phyloP scores from a whole-genome alignment of 2,113 vertebrate species.

The Gobio gobio region DNA sequence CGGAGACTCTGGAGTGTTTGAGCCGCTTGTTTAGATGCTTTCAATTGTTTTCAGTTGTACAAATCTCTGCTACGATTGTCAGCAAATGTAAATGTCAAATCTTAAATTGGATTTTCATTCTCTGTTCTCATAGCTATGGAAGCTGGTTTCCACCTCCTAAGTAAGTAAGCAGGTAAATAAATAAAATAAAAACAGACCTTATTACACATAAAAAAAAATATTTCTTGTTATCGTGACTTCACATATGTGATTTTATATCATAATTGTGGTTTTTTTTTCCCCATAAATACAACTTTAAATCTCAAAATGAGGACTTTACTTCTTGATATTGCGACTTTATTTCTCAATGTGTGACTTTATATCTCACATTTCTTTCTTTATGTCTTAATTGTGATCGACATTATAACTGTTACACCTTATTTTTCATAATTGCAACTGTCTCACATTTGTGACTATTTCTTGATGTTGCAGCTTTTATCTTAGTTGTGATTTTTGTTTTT shows the following conservation, averaged over 20 bases:
- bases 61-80: background rate
- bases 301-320: background rate
- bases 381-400: too few relatives aligned
- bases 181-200: background rate
- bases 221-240: background rate
- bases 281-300: background rate
- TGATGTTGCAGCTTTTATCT: background rate
- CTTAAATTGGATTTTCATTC: background rate
- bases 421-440: background rate
- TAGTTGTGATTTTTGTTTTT: background rate
- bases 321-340: background rate
- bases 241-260: background rate
- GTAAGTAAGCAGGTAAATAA: background rate
- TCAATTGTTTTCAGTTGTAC: background rate
- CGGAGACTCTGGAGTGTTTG: background rate
- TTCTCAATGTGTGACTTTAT: background rate
- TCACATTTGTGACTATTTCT: background rate
- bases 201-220: background rate
- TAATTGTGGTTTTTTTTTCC: background rate
- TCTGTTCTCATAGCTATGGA: background rate
- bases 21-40: background rate
- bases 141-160: background rate
- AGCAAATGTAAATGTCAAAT: slow-evolving; percentile 12
- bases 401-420: background rate
- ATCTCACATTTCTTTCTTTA: background rate